Conservation (phyloP, 2,113 vertebrate species). For the Gracilinanus agilis region DNA sequence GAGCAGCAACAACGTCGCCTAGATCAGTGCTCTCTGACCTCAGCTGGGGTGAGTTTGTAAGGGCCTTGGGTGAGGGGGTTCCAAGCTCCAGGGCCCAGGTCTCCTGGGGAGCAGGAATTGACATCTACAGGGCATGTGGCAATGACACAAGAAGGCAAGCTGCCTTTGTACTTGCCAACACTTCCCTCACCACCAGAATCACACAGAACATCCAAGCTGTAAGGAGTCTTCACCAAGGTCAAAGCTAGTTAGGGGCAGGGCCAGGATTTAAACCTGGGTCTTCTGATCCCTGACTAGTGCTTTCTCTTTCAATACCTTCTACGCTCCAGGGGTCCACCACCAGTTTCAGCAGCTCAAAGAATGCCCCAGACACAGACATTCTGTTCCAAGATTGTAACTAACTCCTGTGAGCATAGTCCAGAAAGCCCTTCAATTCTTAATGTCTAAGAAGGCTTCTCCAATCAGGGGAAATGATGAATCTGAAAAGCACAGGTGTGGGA, state of each 20-base stretch:
- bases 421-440: not conserved
- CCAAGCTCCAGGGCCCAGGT: not conserved
- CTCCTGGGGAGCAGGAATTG: not conserved
- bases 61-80: not conserved
- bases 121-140: not conserved
- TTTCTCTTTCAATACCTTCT: not conserved
- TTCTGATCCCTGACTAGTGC: not conserved
- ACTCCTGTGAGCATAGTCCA: not conserved
- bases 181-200: too few relatives aligned
- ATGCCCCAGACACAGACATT: not conserved
- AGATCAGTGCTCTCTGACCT: not conserved
- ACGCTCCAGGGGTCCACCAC: not conserved
- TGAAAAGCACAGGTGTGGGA: too few relatives aligned
- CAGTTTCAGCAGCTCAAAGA: not conserved
- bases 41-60: not conserved
- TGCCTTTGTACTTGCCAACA: too few relatives aligned
- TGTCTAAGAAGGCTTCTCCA: not conserved
- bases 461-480: not conserved
- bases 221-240: not conserved
- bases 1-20: not conserved
- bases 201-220: not conserved
- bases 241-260: not conserved
- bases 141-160: too few relatives aligned
- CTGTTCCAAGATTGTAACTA: too few relatives aligned
- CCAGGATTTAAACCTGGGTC: too few relatives aligned